Conservation (phyloP, 2,113 vertebrate genomes). For the Gila orcuttii region DNA sequence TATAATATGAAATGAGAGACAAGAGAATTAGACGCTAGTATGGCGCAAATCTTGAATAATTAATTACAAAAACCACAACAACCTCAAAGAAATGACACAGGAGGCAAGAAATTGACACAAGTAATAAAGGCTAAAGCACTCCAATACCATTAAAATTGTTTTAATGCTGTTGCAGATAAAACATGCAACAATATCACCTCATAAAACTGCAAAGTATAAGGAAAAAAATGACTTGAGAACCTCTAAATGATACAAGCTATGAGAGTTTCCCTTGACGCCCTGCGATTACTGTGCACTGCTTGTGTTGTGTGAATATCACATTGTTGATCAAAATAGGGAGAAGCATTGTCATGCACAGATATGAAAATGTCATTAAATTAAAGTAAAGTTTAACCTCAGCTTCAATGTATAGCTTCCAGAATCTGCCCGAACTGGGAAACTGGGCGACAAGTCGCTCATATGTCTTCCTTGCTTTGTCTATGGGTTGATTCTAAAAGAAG, state of each 20-base stretch:
- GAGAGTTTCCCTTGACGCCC: conserved; percentile 12
- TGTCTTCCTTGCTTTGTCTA: conserved; percentile 99
- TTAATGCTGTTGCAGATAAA: conserved; percentile 99
- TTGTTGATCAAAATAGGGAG: conserved; percentile 75
- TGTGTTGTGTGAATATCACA: conserved; percentile 82
- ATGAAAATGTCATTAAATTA: conserved; percentile 54
- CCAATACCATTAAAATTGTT: conserved; percentile 99
- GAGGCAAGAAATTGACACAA: conserved; percentile 99
- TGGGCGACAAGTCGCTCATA: conserved; percentile 99
- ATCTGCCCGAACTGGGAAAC: conserved; percentile 99
- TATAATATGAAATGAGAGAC: conserved; percentile 30
- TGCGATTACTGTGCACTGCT: background rate
- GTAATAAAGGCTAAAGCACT: conserved; percentile 99
- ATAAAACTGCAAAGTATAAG: conserved; percentile 65
- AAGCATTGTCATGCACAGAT: conserved; percentile 73
- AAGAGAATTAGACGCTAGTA: background rate
- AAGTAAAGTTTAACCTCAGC: conserved; percentile 94
- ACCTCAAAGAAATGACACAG: conserved; percentile 99
- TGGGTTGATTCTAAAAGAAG: conserved; percentile 98
- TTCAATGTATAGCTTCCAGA: conserved; percentile 99
- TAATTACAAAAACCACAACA: conserved; percentile 78
- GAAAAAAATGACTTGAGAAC: conserved; percentile 39
- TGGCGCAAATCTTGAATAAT: conserved; percentile 48
- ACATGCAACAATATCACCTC: conserved; percentile 99
- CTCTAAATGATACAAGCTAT: conserved; percentile 31